Percentiles rank a stretch among this genome's conserved stretches.
phyloP scores from a whole-genome alignment of 2,797 vertebrate genomes.

The Cirrhinus molitorella region DNA sequence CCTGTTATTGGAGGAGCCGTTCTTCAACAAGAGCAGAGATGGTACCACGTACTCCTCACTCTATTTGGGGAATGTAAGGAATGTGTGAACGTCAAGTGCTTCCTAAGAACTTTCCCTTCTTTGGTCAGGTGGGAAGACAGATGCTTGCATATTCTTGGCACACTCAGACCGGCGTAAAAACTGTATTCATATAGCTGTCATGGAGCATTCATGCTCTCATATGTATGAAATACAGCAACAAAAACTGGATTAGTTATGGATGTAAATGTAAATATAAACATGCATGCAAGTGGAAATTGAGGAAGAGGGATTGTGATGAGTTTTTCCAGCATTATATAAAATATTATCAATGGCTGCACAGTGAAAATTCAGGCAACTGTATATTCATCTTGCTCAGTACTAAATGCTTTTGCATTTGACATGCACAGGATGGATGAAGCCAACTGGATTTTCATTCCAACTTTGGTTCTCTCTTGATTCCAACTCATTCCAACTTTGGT shows the following conservation, averaged over 20 bases:
- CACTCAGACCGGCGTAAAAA: not conserved
- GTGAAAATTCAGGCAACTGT: not conserved
- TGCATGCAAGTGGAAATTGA: not conserved
- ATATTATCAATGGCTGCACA: not conserved
- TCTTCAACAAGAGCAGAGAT: conserved; percentile 54
- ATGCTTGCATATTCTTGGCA: conserved; percentile 49
- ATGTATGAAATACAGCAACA: not conserved
- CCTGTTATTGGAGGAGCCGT: conserved; percentile 57
- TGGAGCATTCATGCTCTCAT: not conserved
- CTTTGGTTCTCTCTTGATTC: not conserved
- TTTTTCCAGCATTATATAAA: no score
- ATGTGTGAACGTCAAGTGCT: conserved; percentile 75
- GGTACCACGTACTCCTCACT: conserved; percentile 62
- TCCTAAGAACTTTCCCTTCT: conserved; percentile 72
- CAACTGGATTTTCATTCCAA: not conserved
- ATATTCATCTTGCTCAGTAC: not conserved
- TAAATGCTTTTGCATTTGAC: not conserved
- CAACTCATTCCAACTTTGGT: no score
- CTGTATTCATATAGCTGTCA: not conserved
- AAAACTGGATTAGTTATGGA: not conserved
- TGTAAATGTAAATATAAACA: not conserved
- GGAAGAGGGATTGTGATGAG: not conserved
- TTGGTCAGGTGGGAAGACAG: conserved; percentile 72
- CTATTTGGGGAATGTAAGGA: conserved; percentile 73
- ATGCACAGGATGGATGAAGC: not conserved